Evolutionary conservation across 2,113 vertebrate species (phyloP).

Genomic region (Campylorhamphus procurvoides): DNA sequence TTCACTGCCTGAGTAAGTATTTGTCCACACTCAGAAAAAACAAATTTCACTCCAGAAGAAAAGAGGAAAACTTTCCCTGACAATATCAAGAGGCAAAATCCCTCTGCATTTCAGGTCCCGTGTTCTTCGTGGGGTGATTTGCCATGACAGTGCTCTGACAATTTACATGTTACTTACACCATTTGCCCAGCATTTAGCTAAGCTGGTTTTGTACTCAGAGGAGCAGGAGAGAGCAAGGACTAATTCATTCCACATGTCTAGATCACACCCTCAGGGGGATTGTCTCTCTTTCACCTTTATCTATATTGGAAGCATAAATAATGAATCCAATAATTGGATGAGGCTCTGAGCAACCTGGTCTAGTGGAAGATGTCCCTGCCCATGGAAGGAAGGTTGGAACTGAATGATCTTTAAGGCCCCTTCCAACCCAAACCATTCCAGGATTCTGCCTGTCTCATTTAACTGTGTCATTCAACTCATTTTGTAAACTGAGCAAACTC

Average conservation of each 20-base stretch:
- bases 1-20: slow-evolving; percentile 37
- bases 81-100: neutral
- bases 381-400: neutral
- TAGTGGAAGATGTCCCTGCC: neutral
- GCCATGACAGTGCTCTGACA: neutral
- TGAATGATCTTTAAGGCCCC: neutral
- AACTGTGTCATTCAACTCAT: neutral
- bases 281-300: neutral
- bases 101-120: neutral
- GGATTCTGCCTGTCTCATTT: neutral
- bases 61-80: neutral
- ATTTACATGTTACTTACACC: neutral
- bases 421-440: neutral
- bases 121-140: neutral
- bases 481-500: neutral
- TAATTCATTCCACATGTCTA: neutral
- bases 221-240: neutral
- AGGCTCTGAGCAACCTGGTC: neutral
- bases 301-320: neutral
- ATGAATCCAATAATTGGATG: neutral
- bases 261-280: neutral
- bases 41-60: neutral
- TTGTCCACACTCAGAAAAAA: neutral
- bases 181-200: neutral
- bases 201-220: neutral